Evolutionary conservation across 2,797 vertebrate species (phyloP), one percentile per base, ranked within the genome.

Genomic region (Lophotriccus pileatus): DNA sequence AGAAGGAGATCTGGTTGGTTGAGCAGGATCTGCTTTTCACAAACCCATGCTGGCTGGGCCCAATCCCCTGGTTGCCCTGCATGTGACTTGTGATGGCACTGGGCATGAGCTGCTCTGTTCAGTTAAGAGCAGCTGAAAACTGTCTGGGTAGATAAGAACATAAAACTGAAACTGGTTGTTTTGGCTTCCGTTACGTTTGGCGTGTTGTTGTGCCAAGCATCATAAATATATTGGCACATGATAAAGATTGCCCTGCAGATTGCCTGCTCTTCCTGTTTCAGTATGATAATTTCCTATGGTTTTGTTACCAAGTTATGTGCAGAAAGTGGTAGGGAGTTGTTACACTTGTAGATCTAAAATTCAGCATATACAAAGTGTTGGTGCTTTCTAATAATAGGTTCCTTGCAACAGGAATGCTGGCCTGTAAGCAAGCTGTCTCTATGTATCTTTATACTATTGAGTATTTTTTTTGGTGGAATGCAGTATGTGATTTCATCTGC

Each of bases 121-220:
- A 78, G 17, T 81, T 78, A 73, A 84, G 44, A 90, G 41, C 44
- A 63, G 49, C 21, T 94, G 68, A 84, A 89, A 76, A 49, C 10
- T 66, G 39, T 5, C 32, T 69, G 34, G 4, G 9, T 68, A 47
- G 22, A 9, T 59, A 32, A 43, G 30, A 66, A 58, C 8, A 32
- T 58, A 59, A 63, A 90, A 34, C 28, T 89, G 14, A 12, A 47
- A 76, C 27, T 73, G 30, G 3, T 7, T 20, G 36, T 56, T 80
- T 73, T 82, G 15, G 25, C 32, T 92, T 82, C 39, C 14, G 3
- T 72, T 76, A 14, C 0, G 0, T 58, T 87, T 84, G 50, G 20
- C 16, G 6, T 47, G 5, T 37, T 34, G 8, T 58, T 72, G 34
- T 69, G 50, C 55, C 63, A 73, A 43, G 53, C n/a, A 12, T 87